Evolutionary conservation across 1,140 invertebrate species (phyloP), one percentile per base, ranked within the genome.

Genomic region (Saxidomus purpurata): DNA sequence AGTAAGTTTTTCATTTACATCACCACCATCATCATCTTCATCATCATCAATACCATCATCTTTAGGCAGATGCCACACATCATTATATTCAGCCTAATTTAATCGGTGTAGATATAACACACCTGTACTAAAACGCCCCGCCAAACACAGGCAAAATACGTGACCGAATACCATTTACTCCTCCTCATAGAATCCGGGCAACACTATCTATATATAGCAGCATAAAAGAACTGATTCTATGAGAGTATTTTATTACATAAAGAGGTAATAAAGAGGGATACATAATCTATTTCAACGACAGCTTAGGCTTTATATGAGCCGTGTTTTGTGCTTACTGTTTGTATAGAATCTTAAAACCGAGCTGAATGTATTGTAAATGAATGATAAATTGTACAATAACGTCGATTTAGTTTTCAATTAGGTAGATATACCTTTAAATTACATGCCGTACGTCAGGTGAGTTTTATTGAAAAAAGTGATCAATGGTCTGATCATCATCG

Each of bases 371-470:
- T 82, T 63, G 59, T 82, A 82, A 59, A 63, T 61, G 38, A 36
- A 61, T 82, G 80, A 82, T 82, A 82, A 82, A 82, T 82, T 28
- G 80, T 36, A 28, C 38, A 82, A 63, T 61, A 82, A 82, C 38
- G 59, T n/a, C 36, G 59, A 61, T 63, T 63, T 82, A 31, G 59
- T 63, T 82, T 82, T 82, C 80, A 61, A 82, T 82, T 82, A 82
- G 55, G 13, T 82, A 63, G 80, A 82, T 82, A 82, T 82, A 63
- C 31, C 22, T 38, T 31, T 22, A 25, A 61, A 63, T n/a, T 47
- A 63, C 67, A 61, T 52, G 38, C 34, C 19, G 52, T 61, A 82
- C 52, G 31, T 38, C 59, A 63, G 80, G 38, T 43, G 6, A 52
- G n/a, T 31, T 61, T 82, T 40, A 82, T 82, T 82, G 80, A 82